Percentiles rank a stretch among this genome's conserved stretches.
phyloP scores from a whole-genome alignment of 2,797 vertebrate species.

The Jordanella pulchra region DNA sequence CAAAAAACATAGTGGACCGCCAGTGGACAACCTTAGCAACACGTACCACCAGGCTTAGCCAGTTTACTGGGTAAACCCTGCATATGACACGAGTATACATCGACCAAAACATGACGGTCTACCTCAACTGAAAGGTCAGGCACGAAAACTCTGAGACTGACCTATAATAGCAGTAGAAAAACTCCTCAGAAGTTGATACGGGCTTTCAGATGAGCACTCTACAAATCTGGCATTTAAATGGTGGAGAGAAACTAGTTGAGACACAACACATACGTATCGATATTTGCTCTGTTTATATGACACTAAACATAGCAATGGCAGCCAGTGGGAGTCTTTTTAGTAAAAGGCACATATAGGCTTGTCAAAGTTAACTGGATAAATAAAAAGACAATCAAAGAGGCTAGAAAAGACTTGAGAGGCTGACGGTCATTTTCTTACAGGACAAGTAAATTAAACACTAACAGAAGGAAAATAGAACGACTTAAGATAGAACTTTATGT shows the following conservation, averaged over 20 bases:
- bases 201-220: not conserved
- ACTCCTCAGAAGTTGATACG: not conserved
- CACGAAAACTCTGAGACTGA: not conserved
- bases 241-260: not conserved
- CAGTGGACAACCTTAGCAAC: no score
- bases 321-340: not conserved
- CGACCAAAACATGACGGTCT: not conserved
- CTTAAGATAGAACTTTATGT: not conserved
- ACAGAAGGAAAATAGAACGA: not conserved
- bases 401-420: not conserved
- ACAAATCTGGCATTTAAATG: not conserved
- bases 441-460: not conserved
- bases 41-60: no score
- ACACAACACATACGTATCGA: not conserved
- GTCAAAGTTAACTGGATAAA: not conserved
- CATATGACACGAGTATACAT: no score
- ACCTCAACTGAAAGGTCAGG: not conserved
- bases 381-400: not conserved
- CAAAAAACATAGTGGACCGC: no score
- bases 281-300: no score
- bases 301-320: not conserved
- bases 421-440: not conserved
- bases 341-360: not conserved
- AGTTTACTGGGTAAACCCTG: no score
- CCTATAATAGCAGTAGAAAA: not conserved